Percentiles rank a stretch among this genome's conserved stretches.
These are phyloP conservation scores for Propithecus perrieri DNA, from an alignment of 2,797 vertebrate genomes.

Conservation along the genomic window DNA sequence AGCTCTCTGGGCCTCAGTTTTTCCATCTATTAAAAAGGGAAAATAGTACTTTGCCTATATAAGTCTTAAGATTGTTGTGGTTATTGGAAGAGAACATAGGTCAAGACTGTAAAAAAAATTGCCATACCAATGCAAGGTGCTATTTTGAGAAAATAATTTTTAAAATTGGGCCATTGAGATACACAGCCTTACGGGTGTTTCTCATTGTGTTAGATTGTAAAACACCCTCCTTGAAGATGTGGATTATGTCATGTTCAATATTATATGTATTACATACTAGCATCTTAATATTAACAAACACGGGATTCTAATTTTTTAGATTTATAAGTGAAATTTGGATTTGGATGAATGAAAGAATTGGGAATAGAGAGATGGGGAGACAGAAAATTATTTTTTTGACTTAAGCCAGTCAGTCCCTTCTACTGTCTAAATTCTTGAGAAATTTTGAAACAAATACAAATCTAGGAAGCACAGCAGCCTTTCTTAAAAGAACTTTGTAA, in stretches of 20 bases:
- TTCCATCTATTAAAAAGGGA: conserved; percentile 18
- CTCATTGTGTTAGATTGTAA: conserved; percentile 4
- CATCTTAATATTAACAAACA: conserved; percentile 25
- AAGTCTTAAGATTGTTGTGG: conserved; percentile 1
- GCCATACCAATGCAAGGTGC: not conserved
- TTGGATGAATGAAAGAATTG: conserved; percentile 20
- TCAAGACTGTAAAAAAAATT: not conserved
- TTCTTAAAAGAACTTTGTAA: conserved; percentile 19
- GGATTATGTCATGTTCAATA: not conserved
- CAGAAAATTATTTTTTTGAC: not conserved
- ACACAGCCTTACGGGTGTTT: not conserved
- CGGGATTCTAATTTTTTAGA: not conserved
- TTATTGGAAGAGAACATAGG: not conserved
- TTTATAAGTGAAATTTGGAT: not conserved
- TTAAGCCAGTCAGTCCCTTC: not conserved
- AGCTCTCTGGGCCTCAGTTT: not conserved
- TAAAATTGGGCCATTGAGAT: not conserved
- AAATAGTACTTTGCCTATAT: not conserved
- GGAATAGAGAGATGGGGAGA: not conserved
- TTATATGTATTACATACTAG: not conserved
- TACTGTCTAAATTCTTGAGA: conserved; percentile 19
- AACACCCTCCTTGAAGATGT: not conserved
- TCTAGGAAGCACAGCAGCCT: not conserved
- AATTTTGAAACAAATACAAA: conserved; percentile 23
- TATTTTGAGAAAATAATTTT: conserved; percentile 41